Evolutionary conservation across 2,797 vertebrate species (phyloP).

Genomic region (Crocidura indochinensis): DNA sequence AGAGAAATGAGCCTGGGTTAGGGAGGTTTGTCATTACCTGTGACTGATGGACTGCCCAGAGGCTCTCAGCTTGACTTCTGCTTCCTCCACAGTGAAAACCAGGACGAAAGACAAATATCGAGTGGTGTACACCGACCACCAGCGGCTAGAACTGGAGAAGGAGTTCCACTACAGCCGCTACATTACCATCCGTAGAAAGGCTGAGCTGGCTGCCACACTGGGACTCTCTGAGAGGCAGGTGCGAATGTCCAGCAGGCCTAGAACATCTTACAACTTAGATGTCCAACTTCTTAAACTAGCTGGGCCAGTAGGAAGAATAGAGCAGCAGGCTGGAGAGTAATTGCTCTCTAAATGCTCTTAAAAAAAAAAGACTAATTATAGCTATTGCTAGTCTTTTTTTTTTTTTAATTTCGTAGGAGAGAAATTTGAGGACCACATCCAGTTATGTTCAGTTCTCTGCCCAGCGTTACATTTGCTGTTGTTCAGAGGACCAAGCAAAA

Average conservation of each 20-base stretch:
- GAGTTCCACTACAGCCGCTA: constrained; percentile 91
- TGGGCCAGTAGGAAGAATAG: neutral
- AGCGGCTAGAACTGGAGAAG: constrained; percentile 91
- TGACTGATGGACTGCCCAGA: constrained; percentile 76
- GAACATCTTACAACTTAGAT: too few species aligned
- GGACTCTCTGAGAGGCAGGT: constrained; percentile 93
- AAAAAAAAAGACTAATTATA: neutral
- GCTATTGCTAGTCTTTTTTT: too few species aligned
- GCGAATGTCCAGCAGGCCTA: constrained; percentile 40
- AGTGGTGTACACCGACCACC: constrained; percentile 92
- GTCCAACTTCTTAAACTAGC: neutral
- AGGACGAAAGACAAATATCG: constrained; percentile 92
- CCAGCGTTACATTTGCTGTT: too few species aligned
- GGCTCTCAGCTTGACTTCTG: constrained; percentile 76
- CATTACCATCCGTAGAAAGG: constrained; percentile 92
- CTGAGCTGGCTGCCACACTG: constrained; percentile 91
- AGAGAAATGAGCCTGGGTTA: constrained; percentile 83
- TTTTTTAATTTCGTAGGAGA: too few species aligned
- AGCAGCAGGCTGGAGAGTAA: neutral
- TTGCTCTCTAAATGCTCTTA: neutral
- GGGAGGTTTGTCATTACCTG: constrained; percentile 82
- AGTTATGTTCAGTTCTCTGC: too few species aligned
- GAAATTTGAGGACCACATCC: too few species aligned
- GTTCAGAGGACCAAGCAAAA: too few species aligned
- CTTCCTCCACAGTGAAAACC: constrained; percentile 90